Evolutionary conservation across 1,140 invertebrate species (phyloP).

Genomic region (Drosophila lacteicornis): DNA sequence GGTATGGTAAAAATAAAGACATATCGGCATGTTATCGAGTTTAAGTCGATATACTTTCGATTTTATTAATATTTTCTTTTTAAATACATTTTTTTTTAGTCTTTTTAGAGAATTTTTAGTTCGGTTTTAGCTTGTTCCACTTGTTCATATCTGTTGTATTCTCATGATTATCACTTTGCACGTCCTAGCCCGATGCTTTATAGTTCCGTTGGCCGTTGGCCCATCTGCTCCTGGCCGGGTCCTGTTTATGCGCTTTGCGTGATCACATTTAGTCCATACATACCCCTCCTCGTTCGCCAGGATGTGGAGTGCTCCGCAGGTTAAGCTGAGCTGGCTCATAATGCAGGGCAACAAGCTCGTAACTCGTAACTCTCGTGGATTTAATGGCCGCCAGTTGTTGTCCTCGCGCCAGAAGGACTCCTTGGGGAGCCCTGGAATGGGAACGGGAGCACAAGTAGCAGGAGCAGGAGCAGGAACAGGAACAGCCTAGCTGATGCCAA

Average conservation of each 20-base stretch:
- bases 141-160: conserved; percentile 29
- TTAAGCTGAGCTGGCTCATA: conserved; percentile 26
- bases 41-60: too few species aligned
- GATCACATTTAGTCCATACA: conserved; percentile 64
- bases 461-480: neutral
- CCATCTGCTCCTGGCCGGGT: conserved; percentile 30
- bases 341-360: conserved; percentile 32
- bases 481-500: conserved; percentile 2
- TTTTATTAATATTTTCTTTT: too few species aligned
- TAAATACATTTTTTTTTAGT: neutral
- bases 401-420: conserved; percentile 3
- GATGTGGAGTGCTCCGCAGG: conserved; percentile 14
- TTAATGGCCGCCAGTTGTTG: conserved; percentile 41
- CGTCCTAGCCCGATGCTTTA: conserved; percentile 70
- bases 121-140: neutral
- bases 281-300: neutral
- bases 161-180: conserved; percentile 72
- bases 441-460: neutral
- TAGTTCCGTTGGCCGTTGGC: conserved; percentile 57
- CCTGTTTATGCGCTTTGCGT: conserved; percentile 75
- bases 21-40: too few species aligned
- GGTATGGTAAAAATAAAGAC: too few species aligned
- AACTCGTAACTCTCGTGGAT: conserved; percentile 50
- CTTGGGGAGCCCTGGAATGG: neutral
- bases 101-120: neutral